Evolutionary conservation across 2,888 invertebrate genomes (phyloP), one percentile per base, ranked within the genome.

Genomic region (Apamea epomidion): DNA sequence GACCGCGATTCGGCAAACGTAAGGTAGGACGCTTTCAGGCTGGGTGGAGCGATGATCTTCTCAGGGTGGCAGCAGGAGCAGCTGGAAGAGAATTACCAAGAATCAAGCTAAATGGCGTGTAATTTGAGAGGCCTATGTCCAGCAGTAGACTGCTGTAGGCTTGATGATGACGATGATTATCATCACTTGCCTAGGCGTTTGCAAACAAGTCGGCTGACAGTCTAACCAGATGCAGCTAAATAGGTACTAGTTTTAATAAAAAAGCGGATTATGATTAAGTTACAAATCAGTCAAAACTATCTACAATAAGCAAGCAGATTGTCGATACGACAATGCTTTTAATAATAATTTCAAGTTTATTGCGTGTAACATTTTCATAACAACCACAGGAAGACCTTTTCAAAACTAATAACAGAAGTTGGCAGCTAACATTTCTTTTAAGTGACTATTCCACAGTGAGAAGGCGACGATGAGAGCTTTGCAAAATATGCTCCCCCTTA

Each of bases 361-460:
- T 65, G 18, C 51, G 25, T 75, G n/a, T 32, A 67, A 58, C 45
- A 21, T 71, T 79, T 51, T 51, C 32, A 8, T 71, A 82, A 71
- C 58, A 25, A 54, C 29, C 32, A 16, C n/a, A 48, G 8, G 64
- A 76, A 76, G 62, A 70, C 12, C 37, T 16, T 64, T 58, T 16
- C 16, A 32, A 65, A 71, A 82, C 64, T 76, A 54, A 71, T 76
- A 71, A 54, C 70, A 76, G 25, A 70, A 81, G 64, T 76, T 76
- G 14, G 62, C 18, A n/a, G 42, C 8, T 60, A 65, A 76, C 58
- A 51, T 76, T 82, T 76, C 58, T 81, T 82, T 67, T 64, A 60
- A 65, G 58, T 45, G 82, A 60, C 70, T 51, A 67, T 76, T 16
- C 3, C 14, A 42, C 32, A 70, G 16, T 51, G 42, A 76, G 42